phyloP scores from a whole-genome alignment of 2,113 vertebrate species.

The Antennarius striatus region DNA sequence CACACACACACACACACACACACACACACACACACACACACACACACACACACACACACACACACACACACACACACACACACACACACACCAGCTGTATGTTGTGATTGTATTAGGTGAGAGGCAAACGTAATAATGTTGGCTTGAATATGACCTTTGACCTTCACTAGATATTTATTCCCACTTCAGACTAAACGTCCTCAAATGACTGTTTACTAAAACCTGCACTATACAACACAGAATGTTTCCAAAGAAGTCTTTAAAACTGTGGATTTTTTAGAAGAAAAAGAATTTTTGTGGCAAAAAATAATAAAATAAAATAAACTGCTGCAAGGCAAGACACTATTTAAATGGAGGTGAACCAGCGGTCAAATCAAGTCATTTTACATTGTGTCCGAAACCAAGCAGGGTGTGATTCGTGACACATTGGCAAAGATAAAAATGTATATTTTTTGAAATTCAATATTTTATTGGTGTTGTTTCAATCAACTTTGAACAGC shows the following conservation, averaged over 20 bases:
- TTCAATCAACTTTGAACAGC: too few relatives aligned
- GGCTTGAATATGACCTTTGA: conserved; percentile 16
- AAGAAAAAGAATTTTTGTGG: too few relatives aligned
- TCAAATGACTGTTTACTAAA: background rate
- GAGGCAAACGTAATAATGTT: conserved; percentile 7
- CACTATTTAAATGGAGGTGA: background rate
- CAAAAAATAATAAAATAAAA: background rate
- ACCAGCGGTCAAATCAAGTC: background rate
- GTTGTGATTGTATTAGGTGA: background rate
- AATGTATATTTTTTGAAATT: too few relatives aligned
- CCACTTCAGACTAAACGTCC: background rate
- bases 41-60: conserved; percentile 19
- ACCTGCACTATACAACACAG: too few relatives aligned
- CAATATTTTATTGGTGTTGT: too few relatives aligned
- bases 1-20: background rate
- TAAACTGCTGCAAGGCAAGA: background rate
- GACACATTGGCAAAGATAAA: too few relatives aligned
- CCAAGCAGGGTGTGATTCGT: too few relatives aligned
- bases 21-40: background rate
- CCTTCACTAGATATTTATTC: background rate
- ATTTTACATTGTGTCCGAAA: too few relatives aligned
- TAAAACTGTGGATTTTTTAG: too few relatives aligned
- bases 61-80: background rate
- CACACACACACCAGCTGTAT: background rate
- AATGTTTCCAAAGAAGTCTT: too few relatives aligned